Evolutionary conservation across 2,113 vertebrate species (phyloP), one percentile per base, ranked within the genome.

Genomic region (Penelope pileata): DNA sequence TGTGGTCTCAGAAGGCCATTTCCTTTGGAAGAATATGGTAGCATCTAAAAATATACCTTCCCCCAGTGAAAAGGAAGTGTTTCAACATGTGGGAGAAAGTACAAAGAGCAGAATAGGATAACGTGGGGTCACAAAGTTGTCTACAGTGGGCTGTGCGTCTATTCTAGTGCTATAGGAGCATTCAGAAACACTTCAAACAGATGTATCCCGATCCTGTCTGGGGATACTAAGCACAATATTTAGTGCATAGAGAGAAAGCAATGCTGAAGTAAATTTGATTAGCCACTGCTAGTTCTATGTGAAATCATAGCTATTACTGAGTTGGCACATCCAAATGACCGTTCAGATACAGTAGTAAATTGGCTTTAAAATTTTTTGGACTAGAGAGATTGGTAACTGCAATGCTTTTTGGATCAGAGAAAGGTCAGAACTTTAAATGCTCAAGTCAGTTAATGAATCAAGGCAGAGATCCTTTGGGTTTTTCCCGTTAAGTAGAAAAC

Each of bases 201-300:
- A 32, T 38, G 3, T 54, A 53, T 58, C 66, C 56, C 78, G 38
- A n/a, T 88, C 54, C 92, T 74, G 36, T 54, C 72, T 50, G 76
- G 62, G 76, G 67, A 86, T 76, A 43, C 42, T 23, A 50, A 47
- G 36, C 75, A 23, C 14, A 63, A 90, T 72, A 91, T 85, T 87
- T 93, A 93, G 58, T 60, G 66, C 47, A 69, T 54, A 64, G 80
- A 90, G 76, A 59, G 86, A 86, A 89, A 91, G 63, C 88, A 88
- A 77, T 47, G 84, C 87, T 88, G 88, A 87, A 95, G 51, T 73
- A 88, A 86, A 91, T 83, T 58, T 64, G 86, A 92, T 91, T 95
- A 94, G 56, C 17, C 69, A 30, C 43, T 89, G 45, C 88, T 94
- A 93, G 24, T 82, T 90, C 72, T 80, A 47, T 83, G 51, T 59